Percentiles rank a stretch among this genome's conserved stretches.
Conservation (phyloP, 2,113 vertebrate species). For the Phalacrocorax brasilianus region DNA sequence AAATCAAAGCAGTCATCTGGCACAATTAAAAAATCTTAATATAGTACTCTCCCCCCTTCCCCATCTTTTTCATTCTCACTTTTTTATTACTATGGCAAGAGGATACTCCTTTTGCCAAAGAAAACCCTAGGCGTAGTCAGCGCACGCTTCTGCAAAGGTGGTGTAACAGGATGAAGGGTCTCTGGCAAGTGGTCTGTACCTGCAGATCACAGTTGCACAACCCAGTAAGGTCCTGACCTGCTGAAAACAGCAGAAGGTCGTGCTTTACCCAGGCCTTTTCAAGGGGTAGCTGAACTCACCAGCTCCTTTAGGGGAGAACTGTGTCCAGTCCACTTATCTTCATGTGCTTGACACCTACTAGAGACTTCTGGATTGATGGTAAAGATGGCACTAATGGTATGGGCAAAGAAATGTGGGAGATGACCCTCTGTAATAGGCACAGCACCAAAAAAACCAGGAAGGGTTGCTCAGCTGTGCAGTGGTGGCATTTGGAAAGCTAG, state of each 20-base stretch:
- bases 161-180: neutral
- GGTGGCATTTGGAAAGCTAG: neutral
- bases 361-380: neutral
- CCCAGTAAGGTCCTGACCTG: neutral
- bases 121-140: neutral
- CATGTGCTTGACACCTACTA: neutral
- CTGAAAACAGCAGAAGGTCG: neutral
- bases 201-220: neutral
- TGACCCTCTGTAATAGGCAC: neutral
- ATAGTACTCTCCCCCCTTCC: neutral
- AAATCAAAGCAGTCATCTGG: slow-evolving; percentile 3
- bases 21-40: neutral
- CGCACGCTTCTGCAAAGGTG: fast-evolving
- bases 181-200: neutral
- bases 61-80: neutral
- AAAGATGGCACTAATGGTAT: neutral
- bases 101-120: neutral
- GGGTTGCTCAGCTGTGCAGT: neutral
- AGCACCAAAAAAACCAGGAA: neutral
- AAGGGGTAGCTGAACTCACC: neutral
- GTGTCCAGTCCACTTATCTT: neutral
- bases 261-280: neutral
- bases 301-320: neutral
- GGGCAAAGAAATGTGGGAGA: neutral
- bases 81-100: neutral